Evolutionary conservation across 2,888 invertebrate genomes (phyloP).

Genomic region (Entomobrya multifasciata): DNA sequence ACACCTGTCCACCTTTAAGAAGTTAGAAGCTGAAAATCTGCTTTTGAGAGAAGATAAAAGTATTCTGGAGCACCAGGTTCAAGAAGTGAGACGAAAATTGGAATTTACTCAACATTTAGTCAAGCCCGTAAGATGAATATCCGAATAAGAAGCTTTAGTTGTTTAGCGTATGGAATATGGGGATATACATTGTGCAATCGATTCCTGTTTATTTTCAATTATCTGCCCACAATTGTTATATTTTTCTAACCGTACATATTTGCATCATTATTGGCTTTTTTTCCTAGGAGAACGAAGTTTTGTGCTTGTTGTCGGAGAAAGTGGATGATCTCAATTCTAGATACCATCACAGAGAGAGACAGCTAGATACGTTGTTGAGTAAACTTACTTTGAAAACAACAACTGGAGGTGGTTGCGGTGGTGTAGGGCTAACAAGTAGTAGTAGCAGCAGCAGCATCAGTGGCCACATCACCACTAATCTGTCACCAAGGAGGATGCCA

Average conservation of each 20-base stretch:
- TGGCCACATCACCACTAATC: constrained; percentile 27
- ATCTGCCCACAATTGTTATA: background rate
- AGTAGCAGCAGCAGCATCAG: constrained; percentile 30
- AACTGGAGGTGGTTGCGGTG: background rate
- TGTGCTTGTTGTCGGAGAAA: constrained; percentile 73
- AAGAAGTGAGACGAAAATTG: constrained; percentile 67
- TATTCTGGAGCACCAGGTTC: constrained; percentile 66
- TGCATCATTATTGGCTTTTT: background rate
- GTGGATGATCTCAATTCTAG: constrained; percentile 75
- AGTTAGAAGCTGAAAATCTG: constrained; percentile 57
- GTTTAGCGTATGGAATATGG: background rate
- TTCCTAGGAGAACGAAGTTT: constrained; percentile 74
- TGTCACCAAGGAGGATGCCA: constrained; percentile 44
- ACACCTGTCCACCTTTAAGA: constrained; percentile 67
- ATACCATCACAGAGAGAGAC: constrained; percentile 74
- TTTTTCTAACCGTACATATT: background rate
- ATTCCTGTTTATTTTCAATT: constrained; percentile 35
- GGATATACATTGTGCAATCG: background rate
- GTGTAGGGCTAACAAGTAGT: background rate
- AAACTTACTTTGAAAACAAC: constrained; percentile 65
- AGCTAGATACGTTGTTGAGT: constrained; percentile 73
- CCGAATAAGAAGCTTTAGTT: background rate
- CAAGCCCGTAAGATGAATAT: constrained; percentile 72
- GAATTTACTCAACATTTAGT: constrained; percentile 70
- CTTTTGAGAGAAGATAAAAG: constrained; percentile 69